Base-by-base conservation (phyloP, 2,113 vertebrate species). In the Morone saxatilis region DNA sequence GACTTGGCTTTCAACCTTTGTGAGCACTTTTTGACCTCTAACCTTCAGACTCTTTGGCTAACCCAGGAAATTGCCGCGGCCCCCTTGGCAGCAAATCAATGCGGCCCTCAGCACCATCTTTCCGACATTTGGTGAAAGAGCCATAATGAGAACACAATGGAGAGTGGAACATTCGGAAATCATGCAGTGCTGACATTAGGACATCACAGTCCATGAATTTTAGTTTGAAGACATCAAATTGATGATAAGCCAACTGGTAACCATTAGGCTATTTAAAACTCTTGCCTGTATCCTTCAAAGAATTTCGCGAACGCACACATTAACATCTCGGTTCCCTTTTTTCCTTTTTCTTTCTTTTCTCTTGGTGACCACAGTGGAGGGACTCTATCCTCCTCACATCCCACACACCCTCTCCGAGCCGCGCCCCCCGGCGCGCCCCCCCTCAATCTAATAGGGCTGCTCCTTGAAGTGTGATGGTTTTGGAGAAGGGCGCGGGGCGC, bases 21-120 rank as follows among this genome's bases (percentile, higher is more conserved):
- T 14, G 68, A 83, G 78, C 22, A 19, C 90, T 75, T 81, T 87
- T 77, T 86, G 92, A 94, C 91, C 89, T 90, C 45, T 83, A 5
- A 93, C 85, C 89, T 85, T 57, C 20, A 22, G 72, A 50, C 72
- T 80, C 66, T 65, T 43, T 53, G 54, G 69, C 82, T 81, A 78
- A 91, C 91, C 80, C 88, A 91, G 93, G 91, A 93, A 94, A 90
- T 90, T 53, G 41, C 36, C 11, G 11, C 51, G 5, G 47, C 74
- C 88, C 81, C 68, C 38, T 45, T 88, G 81, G 87, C 91, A 85
- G 43, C 50, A 6, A 76, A 47, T 84, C 80, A 16, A 1, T 1
- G 17, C 62, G 4, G 51, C 59, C 70, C 45, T 77, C 3, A 6
- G 47, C 31, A n/a, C 68, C 77, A 4, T 86, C 71, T 57, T 72